phyloP scores from a whole-genome alignment of 2,113 vertebrate genomes.

The Anhinga rufa region DNA sequence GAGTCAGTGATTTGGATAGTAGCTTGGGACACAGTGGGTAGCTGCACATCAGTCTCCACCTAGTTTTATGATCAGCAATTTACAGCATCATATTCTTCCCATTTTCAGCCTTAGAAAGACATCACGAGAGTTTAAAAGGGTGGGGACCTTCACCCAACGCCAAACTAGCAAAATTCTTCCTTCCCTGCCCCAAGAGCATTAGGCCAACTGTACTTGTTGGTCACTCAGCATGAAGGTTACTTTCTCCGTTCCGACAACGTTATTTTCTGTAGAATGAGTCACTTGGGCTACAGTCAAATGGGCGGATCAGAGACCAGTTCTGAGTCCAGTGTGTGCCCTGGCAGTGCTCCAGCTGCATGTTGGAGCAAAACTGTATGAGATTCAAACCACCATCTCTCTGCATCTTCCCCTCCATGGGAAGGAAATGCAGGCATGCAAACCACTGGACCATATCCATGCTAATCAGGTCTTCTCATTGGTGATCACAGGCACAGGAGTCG shows the following conservation, averaged over 20 bases:
- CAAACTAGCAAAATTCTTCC: background rate
- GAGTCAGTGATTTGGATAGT: background rate
- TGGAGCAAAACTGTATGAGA: background rate
- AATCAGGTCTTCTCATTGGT: background rate
- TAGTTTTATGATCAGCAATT: background rate
- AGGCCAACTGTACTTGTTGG: background rate
- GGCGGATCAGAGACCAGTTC: background rate
- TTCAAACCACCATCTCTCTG: background rate
- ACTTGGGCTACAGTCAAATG: background rate
- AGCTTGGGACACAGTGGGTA: background rate
- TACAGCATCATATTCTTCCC: background rate
- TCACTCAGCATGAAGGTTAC: background rate
- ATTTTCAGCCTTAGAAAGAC: background rate
- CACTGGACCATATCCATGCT: accelerated
- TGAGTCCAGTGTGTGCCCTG: background rate
- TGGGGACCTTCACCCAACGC: background rate
- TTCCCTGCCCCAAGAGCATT: background rate
- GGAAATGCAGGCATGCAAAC: background rate
- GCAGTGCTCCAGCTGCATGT: background rate
- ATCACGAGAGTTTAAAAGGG: accelerated
- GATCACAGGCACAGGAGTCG: background rate
- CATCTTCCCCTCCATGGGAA: accelerated
- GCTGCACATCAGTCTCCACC: background rate
- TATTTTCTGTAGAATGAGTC: background rate
- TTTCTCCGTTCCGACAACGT: background rate